Evolutionary conservation across 2,888 invertebrate species (phyloP).

Genomic region (Parapristionchus giblindavisi): DNA sequence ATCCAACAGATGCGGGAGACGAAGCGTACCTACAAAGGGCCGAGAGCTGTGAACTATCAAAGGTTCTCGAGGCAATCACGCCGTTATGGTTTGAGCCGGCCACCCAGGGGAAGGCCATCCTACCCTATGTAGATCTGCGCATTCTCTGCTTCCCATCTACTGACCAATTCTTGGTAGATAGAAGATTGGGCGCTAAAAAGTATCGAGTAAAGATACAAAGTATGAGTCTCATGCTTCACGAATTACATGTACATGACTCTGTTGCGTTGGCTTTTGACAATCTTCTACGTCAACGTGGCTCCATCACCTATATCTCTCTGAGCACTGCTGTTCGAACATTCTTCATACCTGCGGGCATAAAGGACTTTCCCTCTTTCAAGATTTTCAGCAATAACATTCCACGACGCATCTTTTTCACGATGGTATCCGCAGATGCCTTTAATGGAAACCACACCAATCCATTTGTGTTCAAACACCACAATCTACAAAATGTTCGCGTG

Average conservation of each 20-base stretch:
- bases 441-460: constrained; percentile 6
- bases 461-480: not conserved
- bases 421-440: not conserved
- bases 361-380: constrained; percentile 1
- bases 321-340: not conserved
- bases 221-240: constrained; percentile 12
- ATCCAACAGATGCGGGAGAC: not conserved
- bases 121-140: not conserved
- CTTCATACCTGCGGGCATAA: not conserved
- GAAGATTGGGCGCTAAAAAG: not conserved
- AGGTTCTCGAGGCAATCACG: not conserved
- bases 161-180: constrained; percentile 16
- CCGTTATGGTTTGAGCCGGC: constrained; percentile 9
- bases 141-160: constrained; percentile 8
- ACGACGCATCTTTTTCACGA: constrained; percentile 5
- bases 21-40: not conserved
- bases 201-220: not conserved
- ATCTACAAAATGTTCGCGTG: not conserved
- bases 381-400: not conserved
- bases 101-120: not conserved
- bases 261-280: not conserved
- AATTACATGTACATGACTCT: not conserved
- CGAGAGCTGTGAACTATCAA: not conserved
- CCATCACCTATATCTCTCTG: not conserved
- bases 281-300: not conserved